Conservation (phyloP, 2,888 invertebrate genomes). For the Agrochola lota region DNA sequence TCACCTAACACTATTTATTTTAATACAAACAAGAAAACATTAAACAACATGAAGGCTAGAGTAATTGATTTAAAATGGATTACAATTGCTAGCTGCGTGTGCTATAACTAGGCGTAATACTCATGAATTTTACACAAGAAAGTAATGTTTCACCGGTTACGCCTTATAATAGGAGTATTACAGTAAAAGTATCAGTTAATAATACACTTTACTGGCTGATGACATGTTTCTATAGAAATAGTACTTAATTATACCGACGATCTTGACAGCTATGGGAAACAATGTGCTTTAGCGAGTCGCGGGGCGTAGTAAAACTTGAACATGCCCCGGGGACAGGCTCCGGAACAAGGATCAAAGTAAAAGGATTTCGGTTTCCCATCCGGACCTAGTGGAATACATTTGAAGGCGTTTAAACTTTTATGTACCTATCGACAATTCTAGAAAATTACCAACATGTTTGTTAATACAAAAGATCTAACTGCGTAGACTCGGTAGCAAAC, state of each 20-base stretch:
- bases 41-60: constrained; percentile 11
- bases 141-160: constrained; percentile 41
- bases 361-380: constrained; percentile 27
- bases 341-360: constrained; percentile 42
- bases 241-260: constrained; percentile 32
- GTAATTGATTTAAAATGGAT: constrained; percentile 46
- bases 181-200: constrained; percentile 32
- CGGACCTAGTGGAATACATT: constrained; percentile 32
- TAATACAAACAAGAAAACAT: constrained; percentile 18
- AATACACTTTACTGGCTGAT: constrained; percentile 26
- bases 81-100: constrained; percentile 36
- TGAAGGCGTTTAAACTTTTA: constrained; percentile 17
- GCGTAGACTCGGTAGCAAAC: constrained; percentile 10
- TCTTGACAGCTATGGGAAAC: constrained; percentile 36
- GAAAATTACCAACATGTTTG: not conserved
- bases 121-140: constrained; percentile 44
- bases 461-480: not conserved
- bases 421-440: not conserved
- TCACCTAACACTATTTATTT: constrained; percentile 11
- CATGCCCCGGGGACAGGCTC: constrained; percentile 38
- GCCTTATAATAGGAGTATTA: constrained; percentile 41
- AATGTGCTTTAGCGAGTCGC: constrained; percentile 27
- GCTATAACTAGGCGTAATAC: constrained; percentile 33
- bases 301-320: constrained; percentile 41
- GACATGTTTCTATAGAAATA: constrained; percentile 24